Evolutionary conservation across 2,888 invertebrate species (phyloP), one percentile per base, ranked within the genome.

Genomic region (Clitarchus hookeri): DNA sequence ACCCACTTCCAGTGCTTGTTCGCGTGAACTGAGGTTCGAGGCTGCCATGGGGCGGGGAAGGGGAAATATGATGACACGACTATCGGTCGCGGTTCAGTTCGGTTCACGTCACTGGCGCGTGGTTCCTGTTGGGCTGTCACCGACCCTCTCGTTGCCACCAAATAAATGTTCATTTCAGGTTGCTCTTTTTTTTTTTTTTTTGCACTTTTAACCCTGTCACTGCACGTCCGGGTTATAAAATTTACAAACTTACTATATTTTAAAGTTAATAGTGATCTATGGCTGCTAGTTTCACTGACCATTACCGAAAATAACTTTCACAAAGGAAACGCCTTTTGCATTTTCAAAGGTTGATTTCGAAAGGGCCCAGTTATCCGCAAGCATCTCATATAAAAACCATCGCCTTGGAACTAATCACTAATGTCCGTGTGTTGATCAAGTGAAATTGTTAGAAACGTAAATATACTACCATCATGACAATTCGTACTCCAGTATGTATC

Each of bases 1-100:
- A 65, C 65, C 65, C 65, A 65, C 65, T 65, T 65, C 65, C 65
- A 65, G 65, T 9, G 65, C 65, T 65, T n/a, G 65, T 65, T n/a
- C 23, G 23, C 65, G 65, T 65, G 65, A 65, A 65, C 65, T n/a
- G 23, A 9, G 65, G 23, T 65, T 65, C 8, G 65, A 11, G 65
- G 23, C 8, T 19, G 65, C 16, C 16, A 16, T 1, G 65, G 19
- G 65, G n/a, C 13, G 65, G 65, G 65, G 65, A 8, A 9, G 65
- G 19, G n/a, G 65, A 11, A 65, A 65, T 16, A 65, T 23, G 65
- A 65, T 65, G 65, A 65, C 65, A 65, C 65, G 65, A 65, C 65
- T 65, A 65, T 65, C 65, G 65, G 12, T n/a, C 65, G 65, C 65
- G 23, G 65, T 65, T 65, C 65, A 65, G 65, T 65, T 65, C 65